Conservation (phyloP, 1,140 invertebrate genomes). For the Caenorhabditis inopinata region DNA sequence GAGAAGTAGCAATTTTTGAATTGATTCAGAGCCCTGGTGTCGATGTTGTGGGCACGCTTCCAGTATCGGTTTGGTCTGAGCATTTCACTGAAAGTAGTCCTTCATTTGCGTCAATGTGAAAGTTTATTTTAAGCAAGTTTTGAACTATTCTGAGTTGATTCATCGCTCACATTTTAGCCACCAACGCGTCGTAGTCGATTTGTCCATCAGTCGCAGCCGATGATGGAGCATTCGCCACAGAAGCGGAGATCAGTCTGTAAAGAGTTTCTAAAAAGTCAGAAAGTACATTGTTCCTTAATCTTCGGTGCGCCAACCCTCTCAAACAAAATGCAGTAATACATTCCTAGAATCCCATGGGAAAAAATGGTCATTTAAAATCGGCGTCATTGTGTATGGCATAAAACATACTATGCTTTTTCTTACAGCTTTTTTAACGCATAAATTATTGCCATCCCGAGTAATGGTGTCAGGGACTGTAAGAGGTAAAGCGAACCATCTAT, state of each 20-base stretch:
- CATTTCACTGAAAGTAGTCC: conserved; percentile 22
- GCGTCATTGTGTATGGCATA: neutral
- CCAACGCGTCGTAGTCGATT: conserved; percentile 12
- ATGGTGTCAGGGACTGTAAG: too few species aligned
- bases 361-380: neutral
- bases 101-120: too few species aligned
- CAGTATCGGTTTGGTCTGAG: conserved; percentile 29
- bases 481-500: too few species aligned
- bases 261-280: neutral
- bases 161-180: conserved; percentile 6
- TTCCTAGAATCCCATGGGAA: neutral
- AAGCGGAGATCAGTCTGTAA: conserved; percentile 28
- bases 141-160: too few species aligned
- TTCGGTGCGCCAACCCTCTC: too few species aligned
- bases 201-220: neutral
- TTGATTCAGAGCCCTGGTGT: conserved; percentile 36
- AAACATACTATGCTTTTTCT: neutral
- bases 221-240: neutral
- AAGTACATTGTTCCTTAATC: too few species aligned
- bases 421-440: neutral
- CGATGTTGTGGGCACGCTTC: conserved; percentile 34
- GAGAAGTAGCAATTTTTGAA: conserved; percentile 47
- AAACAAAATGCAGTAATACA: conserved; percentile 8
- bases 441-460: neutral
- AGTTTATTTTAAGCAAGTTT: too few species aligned